These are phyloP conservation scores for Zoanthus sansibaricus DNA, from an alignment of 92 coral and sea anemone species.

Conservation along the genomic window DNA sequence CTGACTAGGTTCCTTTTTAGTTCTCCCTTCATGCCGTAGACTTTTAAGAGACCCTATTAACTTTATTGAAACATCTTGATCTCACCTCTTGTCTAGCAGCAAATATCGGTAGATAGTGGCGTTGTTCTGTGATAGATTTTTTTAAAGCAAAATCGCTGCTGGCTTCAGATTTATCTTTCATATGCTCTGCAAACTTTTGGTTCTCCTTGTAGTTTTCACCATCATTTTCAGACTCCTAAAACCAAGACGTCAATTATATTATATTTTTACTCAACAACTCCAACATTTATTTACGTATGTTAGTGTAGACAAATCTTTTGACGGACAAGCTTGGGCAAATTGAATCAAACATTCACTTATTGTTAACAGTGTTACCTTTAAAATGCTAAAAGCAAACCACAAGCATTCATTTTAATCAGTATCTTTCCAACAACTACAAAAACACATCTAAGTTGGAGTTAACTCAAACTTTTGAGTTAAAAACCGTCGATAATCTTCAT, in stretches of 20 bases:
- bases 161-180: conserved; percentile 88
- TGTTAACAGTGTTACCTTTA: too few species aligned
- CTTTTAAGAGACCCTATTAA: too few species aligned
- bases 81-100: conserved; percentile 93
- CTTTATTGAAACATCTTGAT: neutral
- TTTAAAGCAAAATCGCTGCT: conserved; percentile 95
- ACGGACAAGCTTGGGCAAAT: too few species aligned
- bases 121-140: conserved; percentile 85
- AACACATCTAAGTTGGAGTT: too few species aligned
- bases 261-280: neutral
- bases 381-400: too few species aligned
- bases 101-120: conserved; percentile 94
- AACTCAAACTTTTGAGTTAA: too few species aligned
- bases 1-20: too few species aligned
- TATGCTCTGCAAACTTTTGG: conserved; percentile 97
- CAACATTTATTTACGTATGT: neutral
- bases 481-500: too few species aligned
- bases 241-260: neutral
- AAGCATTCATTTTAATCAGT: too few species aligned
- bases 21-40: too few species aligned
- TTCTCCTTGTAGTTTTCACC: conserved; percentile 84
- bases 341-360: too few species aligned
- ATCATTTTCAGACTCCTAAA: conserved; percentile 69
- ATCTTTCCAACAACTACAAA: too few species aligned
- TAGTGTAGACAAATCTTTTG: neutral